Evolutionary conservation across 2,888 invertebrate species (phyloP).

Genomic region (Metallyticus violacea): DNA sequence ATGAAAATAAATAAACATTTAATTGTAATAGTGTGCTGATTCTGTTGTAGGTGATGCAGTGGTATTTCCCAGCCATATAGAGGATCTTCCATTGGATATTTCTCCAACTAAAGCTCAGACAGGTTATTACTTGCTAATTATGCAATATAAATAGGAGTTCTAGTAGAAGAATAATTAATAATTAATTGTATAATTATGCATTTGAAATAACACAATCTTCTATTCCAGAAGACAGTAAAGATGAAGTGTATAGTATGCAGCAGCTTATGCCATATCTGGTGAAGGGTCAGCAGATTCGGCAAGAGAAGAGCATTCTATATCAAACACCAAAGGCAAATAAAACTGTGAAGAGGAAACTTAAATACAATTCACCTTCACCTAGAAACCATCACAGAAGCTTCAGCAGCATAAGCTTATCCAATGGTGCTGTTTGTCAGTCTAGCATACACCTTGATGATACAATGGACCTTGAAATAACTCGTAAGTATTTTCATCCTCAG

Average conservation of each 20-base stretch:
- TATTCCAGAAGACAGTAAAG: neutral
- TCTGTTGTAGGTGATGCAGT: neutral
- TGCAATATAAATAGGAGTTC: neutral
- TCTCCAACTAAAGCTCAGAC: neutral
- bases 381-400: neutral
- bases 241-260: neutral
- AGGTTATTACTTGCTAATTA: neutral
- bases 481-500: neutral
- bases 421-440: neutral
- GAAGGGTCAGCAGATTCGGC: neutral
- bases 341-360: neutral
- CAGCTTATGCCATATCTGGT: neutral
- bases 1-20: no score
- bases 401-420: neutral
- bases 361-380: neutral
- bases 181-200: neutral
- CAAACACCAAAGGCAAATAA: slow-evolving; percentile 2
- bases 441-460: neutral
- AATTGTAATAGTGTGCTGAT: no score
- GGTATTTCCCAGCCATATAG: neutral
- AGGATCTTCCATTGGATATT: slow-evolving; percentile 5
- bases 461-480: slow-evolving; percentile 1
- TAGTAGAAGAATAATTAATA: no score
- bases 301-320: slow-evolving; percentile 6
- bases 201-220: neutral